Conservation (phyloP, 2,888 invertebrate genomes). For the Melieria crassipennis region DNA sequence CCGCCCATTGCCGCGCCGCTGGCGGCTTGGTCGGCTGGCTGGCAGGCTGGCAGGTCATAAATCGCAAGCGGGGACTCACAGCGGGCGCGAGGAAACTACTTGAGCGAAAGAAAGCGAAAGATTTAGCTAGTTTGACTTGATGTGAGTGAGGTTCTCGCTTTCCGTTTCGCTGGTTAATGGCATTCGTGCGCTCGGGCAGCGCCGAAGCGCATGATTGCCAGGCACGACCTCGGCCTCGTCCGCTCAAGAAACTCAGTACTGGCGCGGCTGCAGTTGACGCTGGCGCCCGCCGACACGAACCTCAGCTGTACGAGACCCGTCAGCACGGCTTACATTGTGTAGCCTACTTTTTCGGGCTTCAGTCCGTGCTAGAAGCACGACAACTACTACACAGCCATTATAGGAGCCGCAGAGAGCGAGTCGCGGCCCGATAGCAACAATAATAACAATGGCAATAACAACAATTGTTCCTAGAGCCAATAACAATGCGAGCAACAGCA, state of each 20-base stretch:
- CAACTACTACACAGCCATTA: background rate
- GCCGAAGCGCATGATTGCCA: slow-evolving; percentile 39
- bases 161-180: background rate
- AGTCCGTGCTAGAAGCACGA: slow-evolving; percentile 27
- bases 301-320: background rate
- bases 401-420: too few species aligned
- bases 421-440: background rate
- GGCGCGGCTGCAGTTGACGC: slow-evolving; percentile 44
- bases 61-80: slow-evolving; percentile 7
- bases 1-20: background rate
- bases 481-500: background rate
- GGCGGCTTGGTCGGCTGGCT: background rate
- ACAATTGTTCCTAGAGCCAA: background rate
- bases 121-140: slow-evolving; percentile 31
- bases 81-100: slow-evolving; percentile 4
- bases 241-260: slow-evolving; percentile 41
- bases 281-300: background rate
- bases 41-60: slow-evolving; percentile 24
- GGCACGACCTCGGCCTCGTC: slow-evolving; percentile 39
- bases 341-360: slow-evolving; percentile 50
- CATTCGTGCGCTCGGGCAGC: slow-evolving; percentile 1
- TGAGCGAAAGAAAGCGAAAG: slow-evolving; percentile 31
- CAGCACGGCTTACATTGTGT: slow-evolving; percentile 32
- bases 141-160: background rate
- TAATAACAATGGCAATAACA: background rate